These are phyloP conservation scores for Brienomyrus longianalis DNA, from an alignment of 2,113 vertebrate genomes.

Conservation along the genomic window DNA sequence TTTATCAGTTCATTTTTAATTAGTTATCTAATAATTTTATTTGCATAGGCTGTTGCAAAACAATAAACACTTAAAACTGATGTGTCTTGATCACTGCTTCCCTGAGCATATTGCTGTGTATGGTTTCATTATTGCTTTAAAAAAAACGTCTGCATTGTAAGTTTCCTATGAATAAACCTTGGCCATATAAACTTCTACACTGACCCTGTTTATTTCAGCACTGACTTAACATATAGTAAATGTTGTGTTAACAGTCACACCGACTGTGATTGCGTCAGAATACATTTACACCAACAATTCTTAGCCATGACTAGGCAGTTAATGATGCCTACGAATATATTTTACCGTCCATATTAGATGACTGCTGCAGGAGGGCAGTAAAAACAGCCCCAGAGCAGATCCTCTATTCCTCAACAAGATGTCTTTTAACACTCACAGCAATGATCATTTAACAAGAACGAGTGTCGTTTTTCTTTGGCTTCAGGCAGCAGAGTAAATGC, in stretches of 20 bases:
- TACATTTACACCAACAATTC: slow-evolving; percentile 34
- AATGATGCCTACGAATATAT: slow-evolving; percentile 62
- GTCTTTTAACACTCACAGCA: slow-evolving; percentile 71
- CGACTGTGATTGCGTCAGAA: not conserved
- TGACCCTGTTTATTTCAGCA: not conserved
- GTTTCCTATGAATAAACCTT: not conserved
- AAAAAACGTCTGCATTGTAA: not conserved
- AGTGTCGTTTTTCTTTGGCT: slow-evolving; percentile 52
- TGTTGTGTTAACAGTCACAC: not conserved
- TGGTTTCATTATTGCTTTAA: not conserved
- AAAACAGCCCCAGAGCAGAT: slow-evolving; percentile 36
- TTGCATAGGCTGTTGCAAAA: not conserved
- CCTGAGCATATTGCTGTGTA: not conserved
- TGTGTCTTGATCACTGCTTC: not conserved
- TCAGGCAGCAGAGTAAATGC: slow-evolving; percentile 43
- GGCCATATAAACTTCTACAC: not conserved
- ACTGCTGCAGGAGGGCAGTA: slow-evolving; percentile 51
- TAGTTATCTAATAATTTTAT: not conserved
- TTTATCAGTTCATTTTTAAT: not conserved
- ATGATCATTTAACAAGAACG: slow-evolving; percentile 71
- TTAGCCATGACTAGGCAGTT: slow-evolving; percentile 61
- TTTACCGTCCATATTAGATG: slow-evolving; percentile 60
- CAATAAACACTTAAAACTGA: no score
- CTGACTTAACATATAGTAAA: not conserved
- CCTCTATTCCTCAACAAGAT: slow-evolving; percentile 65